Evolutionary conservation across 2,888 invertebrate species (phyloP).

Genomic region (Axea sp.): DNA sequence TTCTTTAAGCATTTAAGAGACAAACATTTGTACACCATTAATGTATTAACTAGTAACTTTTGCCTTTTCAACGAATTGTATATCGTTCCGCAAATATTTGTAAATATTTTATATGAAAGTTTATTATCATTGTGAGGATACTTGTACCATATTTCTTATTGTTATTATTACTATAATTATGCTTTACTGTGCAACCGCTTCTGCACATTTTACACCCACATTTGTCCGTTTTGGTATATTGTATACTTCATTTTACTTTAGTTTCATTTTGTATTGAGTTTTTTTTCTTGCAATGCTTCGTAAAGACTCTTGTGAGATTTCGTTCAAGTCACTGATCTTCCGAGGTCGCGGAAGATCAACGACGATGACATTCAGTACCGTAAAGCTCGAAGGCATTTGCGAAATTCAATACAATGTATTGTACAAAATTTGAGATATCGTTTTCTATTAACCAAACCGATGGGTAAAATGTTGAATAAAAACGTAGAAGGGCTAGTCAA

Average conservation of each 20-base stretch:
- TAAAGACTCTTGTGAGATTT: neutral
- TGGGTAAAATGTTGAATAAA: neutral
- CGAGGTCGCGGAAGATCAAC: too few relatives aligned
- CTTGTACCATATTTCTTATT: slow-evolving; percentile 3
- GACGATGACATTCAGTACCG: too few relatives aligned
- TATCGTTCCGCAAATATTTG: slow-evolving; percentile 32
- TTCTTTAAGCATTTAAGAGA: slow-evolving; percentile 71
- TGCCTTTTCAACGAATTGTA: slow-evolving; percentile 31
- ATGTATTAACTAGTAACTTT: slow-evolving; percentile 33
- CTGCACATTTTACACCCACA: slow-evolving; percentile 5
- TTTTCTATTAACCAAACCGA: slow-evolving; percentile 16
- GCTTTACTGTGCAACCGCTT: slow-evolving; percentile 17
- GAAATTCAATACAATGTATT: too few relatives aligned
- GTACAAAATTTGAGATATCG: slow-evolving; percentile 21
- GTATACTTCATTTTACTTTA: neutral
- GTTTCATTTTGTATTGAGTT: neutral
- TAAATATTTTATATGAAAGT: slow-evolving; percentile 26
- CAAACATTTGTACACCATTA: slow-evolving; percentile 38
- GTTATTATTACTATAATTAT: slow-evolving; percentile 1
- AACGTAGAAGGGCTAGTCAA: slow-evolving; percentile 33
- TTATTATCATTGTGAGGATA: slow-evolving; percentile 5
- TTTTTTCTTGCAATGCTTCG: neutral
- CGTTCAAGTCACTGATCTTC: neutral
- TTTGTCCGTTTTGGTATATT: slow-evolving; percentile 10
- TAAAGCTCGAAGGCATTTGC: too few relatives aligned